phyloP scores from a whole-genome alignment of 1,140 invertebrate genomes.

The Triops longicaudatus region DNA sequence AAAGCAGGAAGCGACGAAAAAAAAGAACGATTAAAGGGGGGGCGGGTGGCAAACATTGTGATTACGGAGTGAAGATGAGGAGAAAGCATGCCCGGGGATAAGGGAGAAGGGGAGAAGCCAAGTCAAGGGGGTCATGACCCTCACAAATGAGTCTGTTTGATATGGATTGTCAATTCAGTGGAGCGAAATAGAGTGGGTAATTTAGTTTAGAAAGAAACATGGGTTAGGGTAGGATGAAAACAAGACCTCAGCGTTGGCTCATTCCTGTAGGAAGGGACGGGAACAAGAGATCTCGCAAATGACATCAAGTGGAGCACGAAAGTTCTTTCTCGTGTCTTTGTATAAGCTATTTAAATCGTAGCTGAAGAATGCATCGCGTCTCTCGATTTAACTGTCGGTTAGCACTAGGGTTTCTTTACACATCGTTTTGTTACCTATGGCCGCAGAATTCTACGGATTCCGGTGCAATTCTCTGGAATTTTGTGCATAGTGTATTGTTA shows the following conservation, averaged over 20 bases:
- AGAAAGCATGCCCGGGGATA: neutral
- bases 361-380: too few relatives aligned
- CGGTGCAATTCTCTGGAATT: too few relatives aligned
- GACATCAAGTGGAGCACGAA: too few relatives aligned
- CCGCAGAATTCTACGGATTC: too few relatives aligned
- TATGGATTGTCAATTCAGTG: conserved; percentile 12
- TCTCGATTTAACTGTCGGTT: too few relatives aligned
- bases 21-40: neutral
- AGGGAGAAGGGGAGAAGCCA: neutral
- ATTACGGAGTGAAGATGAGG: neutral
- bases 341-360: too few relatives aligned
- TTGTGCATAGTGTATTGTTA: too few relatives aligned
- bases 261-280: neutral
- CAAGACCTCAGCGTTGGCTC: neutral
- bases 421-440: too few relatives aligned
- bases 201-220: neutral
- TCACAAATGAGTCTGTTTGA: conserved; percentile 10
- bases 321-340: too few relatives aligned
- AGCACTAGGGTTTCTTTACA: too few relatives aligned
- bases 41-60: neutral
- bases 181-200: conserved; percentile 5
- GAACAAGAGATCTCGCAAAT: neutral
- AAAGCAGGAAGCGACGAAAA: neutral
- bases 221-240: neutral
- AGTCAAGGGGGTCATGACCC: conserved; percentile 4